Conservation (phyloP, 2,113 vertebrate genomes). For the Erinaceus europaeus region DNA sequence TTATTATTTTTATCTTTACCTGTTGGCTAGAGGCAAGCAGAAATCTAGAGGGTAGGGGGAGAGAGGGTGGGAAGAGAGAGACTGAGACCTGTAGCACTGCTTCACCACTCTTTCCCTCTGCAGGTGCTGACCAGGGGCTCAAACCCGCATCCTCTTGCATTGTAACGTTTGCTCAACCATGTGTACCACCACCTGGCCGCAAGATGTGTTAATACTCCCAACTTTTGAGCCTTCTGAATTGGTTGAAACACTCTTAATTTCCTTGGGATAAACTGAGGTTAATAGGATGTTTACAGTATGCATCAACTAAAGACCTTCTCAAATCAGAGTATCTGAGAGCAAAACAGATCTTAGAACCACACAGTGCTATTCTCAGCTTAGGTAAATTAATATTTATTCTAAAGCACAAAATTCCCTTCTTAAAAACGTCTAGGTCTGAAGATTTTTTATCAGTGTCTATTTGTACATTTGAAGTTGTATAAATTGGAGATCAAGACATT, state of each 20-base stretch:
- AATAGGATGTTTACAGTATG: not conserved
- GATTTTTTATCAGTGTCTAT: not conserved
- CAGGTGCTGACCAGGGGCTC: no score
- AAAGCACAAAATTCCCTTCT: not conserved
- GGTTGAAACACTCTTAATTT: not conserved
- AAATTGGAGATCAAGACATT: constrained; percentile 2
- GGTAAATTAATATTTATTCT: constrained; percentile 7
- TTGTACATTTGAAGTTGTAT: not conserved
- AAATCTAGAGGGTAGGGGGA: no score
- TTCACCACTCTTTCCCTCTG: no score
- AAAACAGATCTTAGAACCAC: not conserved
- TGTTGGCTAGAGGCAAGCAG: no score
- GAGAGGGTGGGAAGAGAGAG: no score
- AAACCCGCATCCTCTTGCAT: no score
- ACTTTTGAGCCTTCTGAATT: not conserved
- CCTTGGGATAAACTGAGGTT: not conserved
- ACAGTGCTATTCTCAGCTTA: not conserved
- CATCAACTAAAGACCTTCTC: not conserved
- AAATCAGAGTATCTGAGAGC: not conserved
- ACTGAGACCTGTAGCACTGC: no score
- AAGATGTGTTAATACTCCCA: no score
- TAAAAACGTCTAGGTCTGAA: not conserved
- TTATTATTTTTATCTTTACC: no score
- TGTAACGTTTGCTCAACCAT: no score
- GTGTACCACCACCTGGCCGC: no score